Conservation (phyloP, 2,888 invertebrate genomes). For the Brachyptera putata region DNA sequence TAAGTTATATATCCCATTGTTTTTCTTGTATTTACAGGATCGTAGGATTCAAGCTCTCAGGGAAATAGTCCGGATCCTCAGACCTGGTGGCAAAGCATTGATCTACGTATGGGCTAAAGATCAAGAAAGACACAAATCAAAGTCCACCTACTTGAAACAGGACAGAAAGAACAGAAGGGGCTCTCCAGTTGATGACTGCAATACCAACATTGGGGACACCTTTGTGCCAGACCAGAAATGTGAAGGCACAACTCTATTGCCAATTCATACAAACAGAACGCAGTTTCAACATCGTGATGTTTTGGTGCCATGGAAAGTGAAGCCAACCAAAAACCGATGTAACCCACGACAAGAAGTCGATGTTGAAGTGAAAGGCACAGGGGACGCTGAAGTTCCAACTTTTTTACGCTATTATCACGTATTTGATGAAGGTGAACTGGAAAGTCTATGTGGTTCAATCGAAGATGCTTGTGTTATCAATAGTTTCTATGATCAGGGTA, state of each 20-base stretch:
- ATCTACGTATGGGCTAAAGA: conserved; percentile 97
- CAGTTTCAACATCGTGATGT: conserved; percentile 87
- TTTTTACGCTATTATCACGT: conserved; percentile 90
- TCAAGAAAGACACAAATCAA: conserved; percentile 62
- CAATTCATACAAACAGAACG: conserved; percentile 86
- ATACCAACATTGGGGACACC: too few relatives aligned
- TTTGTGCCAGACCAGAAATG: too few relatives aligned
- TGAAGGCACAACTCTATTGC: conserved; percentile 52
- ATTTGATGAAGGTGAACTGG: conserved; percentile 79
- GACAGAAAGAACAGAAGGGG: conserved; percentile 49
- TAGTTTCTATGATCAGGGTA: conserved; percentile 92
- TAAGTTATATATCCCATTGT: too few relatives aligned
- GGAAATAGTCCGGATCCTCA: conserved; percentile 72
- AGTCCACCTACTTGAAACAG: conserved; percentile 67
- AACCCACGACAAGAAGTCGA: too few relatives aligned
- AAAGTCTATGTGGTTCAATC: conserved; percentile 57
- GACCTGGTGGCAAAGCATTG: conserved; percentile 68
- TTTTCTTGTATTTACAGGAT: too few relatives aligned
- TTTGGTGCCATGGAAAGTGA: conserved; percentile 92
- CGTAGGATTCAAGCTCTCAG: conserved; percentile 68
- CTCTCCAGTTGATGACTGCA: neutral
- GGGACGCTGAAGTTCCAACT: conserved; percentile 45
- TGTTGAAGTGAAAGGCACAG: neutral
- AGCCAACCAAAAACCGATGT: conserved; percentile 39
- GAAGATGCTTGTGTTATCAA: conserved; percentile 53